phyloP scores from a whole-genome alignment of 1,140 invertebrate species.

The Archivesica marissinica region DNA sequence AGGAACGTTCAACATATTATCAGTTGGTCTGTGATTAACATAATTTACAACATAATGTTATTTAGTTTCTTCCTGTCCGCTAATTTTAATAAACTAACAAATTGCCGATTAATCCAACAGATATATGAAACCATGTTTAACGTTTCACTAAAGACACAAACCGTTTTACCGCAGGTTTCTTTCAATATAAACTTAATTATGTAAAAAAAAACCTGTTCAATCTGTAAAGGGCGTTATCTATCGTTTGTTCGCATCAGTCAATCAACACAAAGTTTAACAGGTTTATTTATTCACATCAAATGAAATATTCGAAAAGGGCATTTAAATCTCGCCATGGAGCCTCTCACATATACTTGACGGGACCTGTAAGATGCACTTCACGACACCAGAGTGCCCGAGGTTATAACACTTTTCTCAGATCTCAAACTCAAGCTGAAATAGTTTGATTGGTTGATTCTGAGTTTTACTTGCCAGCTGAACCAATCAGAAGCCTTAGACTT shows the following conservation, averaged over 20 bases:
- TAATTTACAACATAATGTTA: constrained; percentile 1
- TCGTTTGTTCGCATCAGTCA: constrained; percentile 14
- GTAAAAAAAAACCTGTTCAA: constrained; percentile 13
- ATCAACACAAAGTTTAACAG: constrained; percentile 32
- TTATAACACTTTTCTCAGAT: too few species aligned
- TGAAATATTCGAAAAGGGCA: background rate
- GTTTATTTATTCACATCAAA: constrained; percentile 31
- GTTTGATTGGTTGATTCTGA: too few species aligned
- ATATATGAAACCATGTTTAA: constrained; percentile 35
- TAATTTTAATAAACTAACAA: constrained; percentile 43
- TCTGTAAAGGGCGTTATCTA: background rate
- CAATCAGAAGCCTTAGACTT: too few species aligned
- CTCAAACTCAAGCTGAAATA: too few species aligned
- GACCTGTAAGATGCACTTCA: background rate
- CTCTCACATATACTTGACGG: background rate
- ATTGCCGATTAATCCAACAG: constrained; percentile 25
- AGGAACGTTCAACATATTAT: background rate
- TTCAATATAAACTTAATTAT: constrained; percentile 15
- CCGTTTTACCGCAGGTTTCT: constrained; percentile 18
- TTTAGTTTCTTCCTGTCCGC: background rate
- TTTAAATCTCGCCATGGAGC: background rate
- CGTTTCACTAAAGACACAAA: constrained; percentile 30
- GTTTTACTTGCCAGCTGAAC: too few species aligned
- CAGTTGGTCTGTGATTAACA: constrained; percentile 7
- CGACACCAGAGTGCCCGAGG: constrained; percentile 5